Evolutionary conservation across 2,888 invertebrate species (phyloP).

Genomic region (Sarcophaga caerulescens): DNA sequence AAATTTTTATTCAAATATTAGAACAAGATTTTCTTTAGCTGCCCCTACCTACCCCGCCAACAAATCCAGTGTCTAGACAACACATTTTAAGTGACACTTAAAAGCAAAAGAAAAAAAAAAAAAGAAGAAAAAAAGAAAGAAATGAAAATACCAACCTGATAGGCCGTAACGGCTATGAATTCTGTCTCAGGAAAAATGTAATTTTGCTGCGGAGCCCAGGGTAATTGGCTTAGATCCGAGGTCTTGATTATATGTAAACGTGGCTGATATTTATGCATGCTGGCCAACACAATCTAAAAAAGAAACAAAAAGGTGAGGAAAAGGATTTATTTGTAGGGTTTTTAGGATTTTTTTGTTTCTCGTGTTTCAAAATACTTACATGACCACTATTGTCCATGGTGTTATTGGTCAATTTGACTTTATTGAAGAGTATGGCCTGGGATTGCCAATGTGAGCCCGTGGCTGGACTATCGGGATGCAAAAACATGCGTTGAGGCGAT

Average conservation of each 20-base stretch:
- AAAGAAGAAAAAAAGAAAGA: too few relatives aligned
- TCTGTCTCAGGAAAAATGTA: constrained; percentile 91
- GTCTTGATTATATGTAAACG: constrained; percentile 92
- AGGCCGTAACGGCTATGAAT: constrained; percentile 98
- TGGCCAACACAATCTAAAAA: constrained; percentile 91
- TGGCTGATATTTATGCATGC: constrained; percentile 98
- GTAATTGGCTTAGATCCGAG: constrained; percentile 86
- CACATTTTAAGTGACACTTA: constrained; percentile 41
- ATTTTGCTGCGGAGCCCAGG: constrained; percentile 87
- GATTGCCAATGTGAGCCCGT: constrained; percentile 93
- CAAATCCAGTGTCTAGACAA: constrained; percentile 51
- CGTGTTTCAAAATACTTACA: constrained; percentile 82
- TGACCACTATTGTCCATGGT: constrained; percentile 90
- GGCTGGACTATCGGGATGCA: constrained; percentile 94
- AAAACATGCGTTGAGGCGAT: constrained; percentile 87
- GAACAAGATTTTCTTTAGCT: background rate
- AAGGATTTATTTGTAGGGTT: background rate
- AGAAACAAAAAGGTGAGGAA: constrained; percentile 10
- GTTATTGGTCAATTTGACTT: constrained; percentile 94
- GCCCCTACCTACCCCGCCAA: background rate
- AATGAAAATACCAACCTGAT: constrained; percentile 86
- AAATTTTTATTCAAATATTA: constrained; percentile 72
- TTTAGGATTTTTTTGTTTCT: background rate
- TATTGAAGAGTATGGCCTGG: constrained; percentile 89
- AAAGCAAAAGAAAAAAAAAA: background rate